Evolutionary conservation across 2,797 vertebrate genomes (phyloP), one percentile per base, ranked within the genome.

Genomic region (Acrossocheilus wenchowensis): DNA sequence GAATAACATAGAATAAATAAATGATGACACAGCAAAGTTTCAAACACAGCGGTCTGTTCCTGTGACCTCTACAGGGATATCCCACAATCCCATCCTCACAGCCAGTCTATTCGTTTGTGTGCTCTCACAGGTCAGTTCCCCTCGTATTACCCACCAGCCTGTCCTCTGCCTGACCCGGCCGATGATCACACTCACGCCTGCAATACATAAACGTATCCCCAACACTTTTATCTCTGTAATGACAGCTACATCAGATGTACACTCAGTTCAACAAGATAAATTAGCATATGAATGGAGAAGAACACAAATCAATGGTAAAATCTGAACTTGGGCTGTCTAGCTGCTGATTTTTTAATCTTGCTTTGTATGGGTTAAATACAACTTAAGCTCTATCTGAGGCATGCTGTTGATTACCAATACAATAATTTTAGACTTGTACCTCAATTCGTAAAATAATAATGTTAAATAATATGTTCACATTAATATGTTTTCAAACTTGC

Each of bases 191-290:
- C 75, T 62, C 48, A 72, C 84, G 80, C 52, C 66, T 85, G 66
- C 0, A 5, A 21, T 26, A 60, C 39, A 4, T 12, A 41, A 71
- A 45, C 50, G 36, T 80, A 80, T 80, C 52, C 48, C 45, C 74
- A 68, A 68, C 50, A 19, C 66, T 80, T 86, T 60, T 48, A 45
- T 80, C 50, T 77, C 69, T 54, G 48, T 81, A 68, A 66, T 68
- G 77, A 81, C 69, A 45, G 8, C 62, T 75, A 34, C 48, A 78
- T 85, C 80, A 54, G 30, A 71, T 1, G 0, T 64, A n/a, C 52
- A 60, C 66, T 72, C 64, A 78, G 78, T 85, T 72, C 39, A 84
- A 52, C 83, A 45, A 30, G 30, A 64, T 39, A 57, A 50, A 78
- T 84, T 77, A 78, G n/a, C 62, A 88, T 78, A 75, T 6, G 39